These are phyloP conservation scores for Neotoma lepida DNA, from an alignment of 2,113 vertebrate genomes.

Conservation along the genomic window DNA sequence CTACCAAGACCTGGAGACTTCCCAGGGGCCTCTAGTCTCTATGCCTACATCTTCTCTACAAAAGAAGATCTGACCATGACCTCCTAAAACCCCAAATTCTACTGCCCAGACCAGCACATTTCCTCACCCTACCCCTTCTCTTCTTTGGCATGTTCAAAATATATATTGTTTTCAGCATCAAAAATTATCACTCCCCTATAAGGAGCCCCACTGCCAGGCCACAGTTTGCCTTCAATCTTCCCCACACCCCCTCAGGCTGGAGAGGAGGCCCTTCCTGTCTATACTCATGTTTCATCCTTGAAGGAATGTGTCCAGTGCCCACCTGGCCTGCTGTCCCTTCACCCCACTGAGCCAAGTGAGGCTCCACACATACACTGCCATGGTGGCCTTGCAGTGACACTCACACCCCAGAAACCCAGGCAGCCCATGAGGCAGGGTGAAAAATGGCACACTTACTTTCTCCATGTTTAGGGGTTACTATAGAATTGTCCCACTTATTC, in stretches of 20 bases:
- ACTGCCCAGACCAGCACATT: neutral
- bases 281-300: neutral
- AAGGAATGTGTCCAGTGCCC: neutral
- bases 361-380: no score
- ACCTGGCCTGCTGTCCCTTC: neutral
- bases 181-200: neutral
- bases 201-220: neutral
- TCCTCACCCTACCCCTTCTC: rapidly evolving
- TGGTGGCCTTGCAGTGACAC: neutral
- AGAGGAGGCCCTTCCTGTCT: neutral
- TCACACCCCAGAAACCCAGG: neutral
- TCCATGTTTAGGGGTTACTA: neutral
- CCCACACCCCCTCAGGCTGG: neutral
- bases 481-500: neutral
- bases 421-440: neutral
- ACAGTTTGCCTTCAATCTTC: neutral
- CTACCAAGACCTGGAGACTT: neutral
- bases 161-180: neutral
- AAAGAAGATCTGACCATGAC: neutral
- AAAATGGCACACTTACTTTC: no score
- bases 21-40: neutral
- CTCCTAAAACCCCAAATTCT: neutral
- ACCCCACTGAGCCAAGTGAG: neutral
- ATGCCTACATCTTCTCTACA: neutral
- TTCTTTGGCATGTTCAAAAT: neutral